Conservation (phyloP, 2,113 vertebrate genomes). For the Hyperopisus bebe region DNA sequence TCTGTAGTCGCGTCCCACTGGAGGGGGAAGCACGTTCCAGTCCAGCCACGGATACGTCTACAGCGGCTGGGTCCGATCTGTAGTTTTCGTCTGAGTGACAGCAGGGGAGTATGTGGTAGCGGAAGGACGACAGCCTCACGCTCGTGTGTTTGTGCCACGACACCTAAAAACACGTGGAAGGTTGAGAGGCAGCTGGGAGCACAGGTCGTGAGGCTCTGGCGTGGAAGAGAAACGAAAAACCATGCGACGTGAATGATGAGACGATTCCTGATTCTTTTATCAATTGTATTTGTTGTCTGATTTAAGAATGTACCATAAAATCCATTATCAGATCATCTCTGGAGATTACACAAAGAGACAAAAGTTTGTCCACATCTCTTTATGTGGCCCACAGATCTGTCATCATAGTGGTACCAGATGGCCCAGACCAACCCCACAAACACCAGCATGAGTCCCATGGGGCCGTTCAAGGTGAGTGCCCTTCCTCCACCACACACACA, state of each 20-base stretch:
- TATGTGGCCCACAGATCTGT: slow-evolving; percentile 35
- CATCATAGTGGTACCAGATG: slow-evolving; percentile 60
- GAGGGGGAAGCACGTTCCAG: neutral
- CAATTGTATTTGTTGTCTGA: neutral
- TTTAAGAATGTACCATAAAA: neutral
- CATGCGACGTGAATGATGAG: neutral
- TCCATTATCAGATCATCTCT: neutral
- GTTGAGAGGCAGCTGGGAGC: neutral
- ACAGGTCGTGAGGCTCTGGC: neutral
- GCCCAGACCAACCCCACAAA: slow-evolving; percentile 72
- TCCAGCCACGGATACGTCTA: neutral
- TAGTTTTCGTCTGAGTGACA: neutral
- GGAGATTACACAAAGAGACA: neutral
- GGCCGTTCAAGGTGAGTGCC: slow-evolving; percentile 80
- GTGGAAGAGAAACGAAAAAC: neutral
- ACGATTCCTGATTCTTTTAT: neutral
- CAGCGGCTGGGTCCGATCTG: neutral
- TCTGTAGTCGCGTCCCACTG: neutral
- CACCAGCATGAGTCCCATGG: slow-evolving; percentile 54
- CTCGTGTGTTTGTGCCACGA: neutral
- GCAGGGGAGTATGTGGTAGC: neutral
- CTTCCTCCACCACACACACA: neutral
- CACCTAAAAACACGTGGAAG: neutral
- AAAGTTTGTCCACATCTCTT: slow-evolving; percentile 16
- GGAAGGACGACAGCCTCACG: neutral